phyloP scores from a whole-genome alignment of 64 coral and sea anemone species.

The Pocillopora damicornis region DNA sequence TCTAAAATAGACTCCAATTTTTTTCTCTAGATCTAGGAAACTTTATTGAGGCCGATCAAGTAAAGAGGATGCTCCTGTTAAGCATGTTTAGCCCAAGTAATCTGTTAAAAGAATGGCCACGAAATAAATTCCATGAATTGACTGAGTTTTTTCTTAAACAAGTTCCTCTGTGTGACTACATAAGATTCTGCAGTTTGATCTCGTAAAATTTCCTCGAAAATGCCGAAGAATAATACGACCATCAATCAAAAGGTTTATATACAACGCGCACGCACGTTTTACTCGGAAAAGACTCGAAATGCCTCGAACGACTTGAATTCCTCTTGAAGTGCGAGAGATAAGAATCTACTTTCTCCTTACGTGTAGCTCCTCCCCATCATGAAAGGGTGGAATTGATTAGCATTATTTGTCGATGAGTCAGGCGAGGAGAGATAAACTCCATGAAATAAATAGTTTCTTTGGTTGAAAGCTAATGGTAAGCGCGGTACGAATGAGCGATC shows the following conservation, averaged over 20 bases:
- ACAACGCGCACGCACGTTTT: neutral
- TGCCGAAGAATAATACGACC: neutral
- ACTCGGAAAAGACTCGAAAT: neutral
- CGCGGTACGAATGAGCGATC: too few relatives aligned
- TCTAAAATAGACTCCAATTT: neutral
- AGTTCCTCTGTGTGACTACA: too few relatives aligned
- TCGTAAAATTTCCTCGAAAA: too few relatives aligned
- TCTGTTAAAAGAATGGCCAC: neutral
- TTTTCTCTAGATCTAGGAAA: neutral
- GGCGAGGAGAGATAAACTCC: neutral
- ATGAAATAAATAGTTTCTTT: neutral
- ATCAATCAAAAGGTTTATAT: neutral
- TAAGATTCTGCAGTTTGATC: too few relatives aligned
- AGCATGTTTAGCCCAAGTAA: neutral
- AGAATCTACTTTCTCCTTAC: neutral
- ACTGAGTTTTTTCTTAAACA: too few relatives aligned
- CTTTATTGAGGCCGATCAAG: neutral
- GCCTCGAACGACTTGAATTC: neutral
- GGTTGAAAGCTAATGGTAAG: too few relatives aligned
- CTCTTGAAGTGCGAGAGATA: neutral
- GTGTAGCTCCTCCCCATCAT: neutral
- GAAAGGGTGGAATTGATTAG: neutral
- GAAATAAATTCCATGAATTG: neutral
- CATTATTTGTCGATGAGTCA: conserved; percentile 7
- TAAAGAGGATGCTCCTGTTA: neutral